These are phyloP conservation scores for Myrmecophaga tridactyla DNA, from an alignment of 2,113 vertebrate species.

Conservation along the genomic window DNA sequence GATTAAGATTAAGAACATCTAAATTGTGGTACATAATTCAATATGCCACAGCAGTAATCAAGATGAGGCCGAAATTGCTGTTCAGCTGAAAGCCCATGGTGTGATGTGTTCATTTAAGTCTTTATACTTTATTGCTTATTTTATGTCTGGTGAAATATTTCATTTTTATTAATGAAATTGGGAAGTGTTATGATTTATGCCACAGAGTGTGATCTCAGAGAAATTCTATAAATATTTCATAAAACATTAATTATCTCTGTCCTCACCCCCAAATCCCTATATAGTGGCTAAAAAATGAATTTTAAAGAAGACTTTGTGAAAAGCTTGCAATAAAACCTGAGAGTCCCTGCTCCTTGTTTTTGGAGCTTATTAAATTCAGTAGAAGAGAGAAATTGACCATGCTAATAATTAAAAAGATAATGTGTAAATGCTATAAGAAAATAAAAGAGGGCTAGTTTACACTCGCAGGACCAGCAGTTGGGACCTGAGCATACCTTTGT, in stretches of 20 bases:
- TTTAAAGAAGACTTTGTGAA: background rate
- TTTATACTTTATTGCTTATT: background rate
- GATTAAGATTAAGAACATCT: too few relatives aligned
- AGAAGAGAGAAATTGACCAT: background rate
- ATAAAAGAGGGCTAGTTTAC: background rate
- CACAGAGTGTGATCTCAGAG: background rate
- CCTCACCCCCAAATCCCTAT: background rate
- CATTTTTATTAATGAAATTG: slow-evolving; percentile 14
- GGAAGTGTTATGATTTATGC: slow-evolving; percentile 22
- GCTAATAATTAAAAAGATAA: background rate
- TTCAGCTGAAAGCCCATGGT: slow-evolving; percentile 24
- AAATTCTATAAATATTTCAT: background rate
- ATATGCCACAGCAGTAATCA: background rate
- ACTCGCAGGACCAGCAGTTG: too few relatives aligned
- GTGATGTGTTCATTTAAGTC: background rate
- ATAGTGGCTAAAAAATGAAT: background rate
- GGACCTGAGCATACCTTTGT: too few relatives aligned
- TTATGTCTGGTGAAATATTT: slow-evolving; percentile 37
- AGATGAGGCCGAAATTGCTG: slow-evolving; percentile 28
- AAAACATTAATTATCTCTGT: background rate
- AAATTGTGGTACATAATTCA: too few relatives aligned
- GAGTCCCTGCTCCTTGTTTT: background rate
- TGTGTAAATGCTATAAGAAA: background rate
- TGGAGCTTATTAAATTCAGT: background rate
- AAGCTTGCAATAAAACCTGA: background rate